Percentiles rank a stretch among this genome's conserved stretches.
These are phyloP conservation scores for Oithona nana DNA, from an alignment of 2,888 invertebrate genomes.

Conservation along the genomic window DNA sequence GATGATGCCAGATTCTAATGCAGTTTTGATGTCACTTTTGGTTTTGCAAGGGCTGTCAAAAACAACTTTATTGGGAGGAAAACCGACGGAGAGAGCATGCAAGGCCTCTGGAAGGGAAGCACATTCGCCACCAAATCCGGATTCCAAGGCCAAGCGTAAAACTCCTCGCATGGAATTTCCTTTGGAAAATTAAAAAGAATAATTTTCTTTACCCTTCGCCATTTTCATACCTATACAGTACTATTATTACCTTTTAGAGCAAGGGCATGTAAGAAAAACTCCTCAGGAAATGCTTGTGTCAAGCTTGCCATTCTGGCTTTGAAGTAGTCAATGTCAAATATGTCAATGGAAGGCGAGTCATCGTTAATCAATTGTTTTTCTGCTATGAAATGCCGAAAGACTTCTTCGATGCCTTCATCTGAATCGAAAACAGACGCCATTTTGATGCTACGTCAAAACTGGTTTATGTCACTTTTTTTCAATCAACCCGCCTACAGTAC, in stretches of 20 bases:
- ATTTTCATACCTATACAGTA: no score
- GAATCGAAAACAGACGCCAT: no score
- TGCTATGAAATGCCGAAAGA: background rate
- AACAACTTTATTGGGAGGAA: background rate
- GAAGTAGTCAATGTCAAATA: slow-evolving; percentile 17
- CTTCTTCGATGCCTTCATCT: background rate
- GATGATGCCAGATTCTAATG: background rate
- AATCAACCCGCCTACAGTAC: no score
- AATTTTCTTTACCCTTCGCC: no score
- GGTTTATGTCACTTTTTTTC: no score
- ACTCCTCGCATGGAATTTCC: slow-evolving; percentile 11
- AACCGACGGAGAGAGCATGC: slow-evolving; percentile 2
- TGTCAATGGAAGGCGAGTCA: slow-evolving; percentile 1
- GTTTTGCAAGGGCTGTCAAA: slow-evolving; percentile 16
- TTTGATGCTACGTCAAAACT: no score
- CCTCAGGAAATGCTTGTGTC: slow-evolving; percentile 1
- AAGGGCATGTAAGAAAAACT: background rate
- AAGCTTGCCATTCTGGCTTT: background rate
- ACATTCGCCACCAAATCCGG: slow-evolving; percentile 14
- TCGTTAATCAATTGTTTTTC: slow-evolving; percentile 8
- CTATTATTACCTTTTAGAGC: slow-evolving; percentile 15
- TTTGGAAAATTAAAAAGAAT: no score
- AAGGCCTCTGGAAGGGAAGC: slow-evolving; percentile 8
- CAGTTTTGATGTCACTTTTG: slow-evolving; percentile 1
- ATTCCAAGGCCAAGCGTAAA: background rate